Conservation (phyloP, 2,797 vertebrate species). For the Eulemur albifrons region DNA sequence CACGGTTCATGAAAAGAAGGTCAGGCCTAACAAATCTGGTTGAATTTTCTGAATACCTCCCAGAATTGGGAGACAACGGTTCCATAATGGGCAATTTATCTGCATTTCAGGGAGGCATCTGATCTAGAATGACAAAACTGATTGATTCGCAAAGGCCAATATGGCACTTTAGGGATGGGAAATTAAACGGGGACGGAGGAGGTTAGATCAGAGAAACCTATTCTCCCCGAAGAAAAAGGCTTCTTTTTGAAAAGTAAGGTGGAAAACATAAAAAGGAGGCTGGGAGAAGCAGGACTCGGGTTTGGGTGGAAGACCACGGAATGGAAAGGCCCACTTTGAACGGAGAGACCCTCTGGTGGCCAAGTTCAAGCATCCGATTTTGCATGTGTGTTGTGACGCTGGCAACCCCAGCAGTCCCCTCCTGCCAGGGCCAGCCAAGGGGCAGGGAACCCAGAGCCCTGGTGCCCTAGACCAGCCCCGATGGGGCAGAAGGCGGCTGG, state of each 20-base stretch:
- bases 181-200: conserved; percentile 34
- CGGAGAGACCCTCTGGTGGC: neutral
- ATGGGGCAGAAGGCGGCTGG: neutral
- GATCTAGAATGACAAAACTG: conserved; percentile 41
- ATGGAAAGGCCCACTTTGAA: neutral
- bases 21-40: neutral
- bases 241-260: neutral
- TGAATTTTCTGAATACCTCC: neutral
- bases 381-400: neutral
- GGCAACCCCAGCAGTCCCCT: neutral
- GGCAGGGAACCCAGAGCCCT: neutral
- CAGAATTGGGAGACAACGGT: conserved; percentile 48
- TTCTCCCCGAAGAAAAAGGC: neutral
- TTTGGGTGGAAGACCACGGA: neutral
- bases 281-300: neutral
- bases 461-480: neutral
- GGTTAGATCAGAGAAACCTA: conserved; percentile 38
- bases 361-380: neutral
- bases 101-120: conserved; percentile 34
- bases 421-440: neutral
- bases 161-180: neutral
- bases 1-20: conserved; percentile 7
- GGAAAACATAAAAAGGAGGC: neutral
- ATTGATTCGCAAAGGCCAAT: conserved; percentile 46
- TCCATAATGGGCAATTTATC: neutral